These are phyloP conservation scores for Tragelaphus strepsiceros DNA, from an alignment of 2,113 vertebrate genomes.

Conservation along the genomic window DNA sequence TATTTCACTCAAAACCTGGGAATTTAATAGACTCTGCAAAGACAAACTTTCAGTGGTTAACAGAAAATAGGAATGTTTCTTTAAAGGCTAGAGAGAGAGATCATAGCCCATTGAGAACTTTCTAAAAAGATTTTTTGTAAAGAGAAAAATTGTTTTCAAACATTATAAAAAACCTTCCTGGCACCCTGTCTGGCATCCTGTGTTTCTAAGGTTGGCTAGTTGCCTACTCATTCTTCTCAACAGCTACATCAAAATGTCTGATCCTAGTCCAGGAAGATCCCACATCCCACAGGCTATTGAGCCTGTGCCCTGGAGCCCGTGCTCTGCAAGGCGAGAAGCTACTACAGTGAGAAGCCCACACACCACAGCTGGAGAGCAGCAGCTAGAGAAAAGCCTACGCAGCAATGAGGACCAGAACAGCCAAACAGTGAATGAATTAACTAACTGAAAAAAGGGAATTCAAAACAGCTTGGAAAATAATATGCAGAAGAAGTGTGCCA, in stretches of 20 bases:
- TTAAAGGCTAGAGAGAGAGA: neutral
- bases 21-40: neutral
- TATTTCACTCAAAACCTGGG: neutral
- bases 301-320: neutral
- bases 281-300: rapidly evolving
- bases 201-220: neutral
- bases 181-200: neutral
- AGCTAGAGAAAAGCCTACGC: neutral
- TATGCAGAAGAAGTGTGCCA: neutral
- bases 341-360: neutral
- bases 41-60: neutral
- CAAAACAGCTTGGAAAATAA: neutral
- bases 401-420: neutral
- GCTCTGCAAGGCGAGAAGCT: neutral
- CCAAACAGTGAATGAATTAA: neutral
- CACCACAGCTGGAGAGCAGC: neutral
- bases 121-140: neutral
- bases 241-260: neutral
- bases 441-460: neutral
- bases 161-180: neutral
- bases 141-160: neutral
- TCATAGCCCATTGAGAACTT: neutral
- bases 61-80: neutral
- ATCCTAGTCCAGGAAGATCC: neutral
- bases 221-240: neutral